Conservation (phyloP, 2,113 vertebrate species). For the Neotoma lepida region DNA sequence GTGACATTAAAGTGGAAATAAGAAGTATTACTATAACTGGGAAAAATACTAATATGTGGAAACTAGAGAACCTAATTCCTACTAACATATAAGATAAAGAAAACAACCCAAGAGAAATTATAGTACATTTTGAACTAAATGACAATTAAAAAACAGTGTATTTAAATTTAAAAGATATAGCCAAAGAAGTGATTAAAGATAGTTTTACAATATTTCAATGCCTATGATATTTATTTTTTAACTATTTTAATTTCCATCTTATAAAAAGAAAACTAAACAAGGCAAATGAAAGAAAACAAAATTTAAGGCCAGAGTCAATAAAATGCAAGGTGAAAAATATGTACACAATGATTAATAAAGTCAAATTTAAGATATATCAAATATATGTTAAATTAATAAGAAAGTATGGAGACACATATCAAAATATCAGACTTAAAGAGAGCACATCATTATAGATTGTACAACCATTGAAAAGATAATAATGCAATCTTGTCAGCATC, state of each 20-base stretch:
- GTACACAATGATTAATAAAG: background rate
- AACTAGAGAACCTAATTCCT: background rate
- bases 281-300: background rate
- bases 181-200: background rate
- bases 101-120: background rate
- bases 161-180: background rate
- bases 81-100: background rate
- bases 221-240: background rate
- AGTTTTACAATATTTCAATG: background rate
- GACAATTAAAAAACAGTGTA: background rate
- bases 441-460: background rate
- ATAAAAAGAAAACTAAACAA: background rate
- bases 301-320: background rate
- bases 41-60: background rate
- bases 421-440: background rate
- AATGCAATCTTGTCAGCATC: background rate
- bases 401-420: background rate
- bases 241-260: background rate
- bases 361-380: background rate
- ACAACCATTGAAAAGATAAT: background rate
- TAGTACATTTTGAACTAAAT: background rate
- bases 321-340: background rate
- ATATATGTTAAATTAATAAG: conserved; percentile 24
- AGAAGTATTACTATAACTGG: background rate
- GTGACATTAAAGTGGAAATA: background rate